A percentile compares a stretch with the other conserved stretches of the same genome.
These are phyloP conservation scores for Thecophora atra DNA, from an alignment of 2,888 invertebrate species.

Conservation along the genomic window DNA sequence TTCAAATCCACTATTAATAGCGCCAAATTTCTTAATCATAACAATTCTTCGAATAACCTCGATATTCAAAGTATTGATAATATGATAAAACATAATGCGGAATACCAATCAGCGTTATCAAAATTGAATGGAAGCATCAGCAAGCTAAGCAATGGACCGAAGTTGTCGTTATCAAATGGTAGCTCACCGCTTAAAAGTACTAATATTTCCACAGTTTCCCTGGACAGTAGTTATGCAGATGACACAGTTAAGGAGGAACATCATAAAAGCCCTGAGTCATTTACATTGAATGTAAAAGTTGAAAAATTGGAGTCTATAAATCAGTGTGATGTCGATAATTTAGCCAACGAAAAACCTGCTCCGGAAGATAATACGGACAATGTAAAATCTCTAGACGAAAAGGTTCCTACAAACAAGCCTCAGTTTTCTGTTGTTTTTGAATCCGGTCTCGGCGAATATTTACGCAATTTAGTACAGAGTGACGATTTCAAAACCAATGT, in stretches of 20 bases:
- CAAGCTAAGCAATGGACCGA: slow-evolving; percentile 47
- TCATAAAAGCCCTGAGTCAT: background rate
- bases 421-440: slow-evolving; percentile 58
- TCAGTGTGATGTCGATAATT: too few relatives aligned
- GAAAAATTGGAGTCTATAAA: too few relatives aligned
- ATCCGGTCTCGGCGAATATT: slow-evolving; percentile 53
- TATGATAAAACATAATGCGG: slow-evolving; percentile 49
- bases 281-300: too few relatives aligned
- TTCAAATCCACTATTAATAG: background rate
- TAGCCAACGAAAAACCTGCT: background rate
- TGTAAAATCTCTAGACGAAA: background rate
- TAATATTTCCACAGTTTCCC: slow-evolving; percentile 3
- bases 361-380: background rate
- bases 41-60: slow-evolving; percentile 45
- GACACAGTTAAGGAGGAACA: slow-evolving; percentile 31
- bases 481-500: slow-evolving; percentile 53
- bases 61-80: slow-evolving; percentile 56
- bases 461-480: slow-evolving; percentile 55
- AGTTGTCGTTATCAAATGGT: slow-evolving; percentile 43
- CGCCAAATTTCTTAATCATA: background rate
- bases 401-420: slow-evolving; percentile 37
- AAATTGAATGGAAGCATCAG: slow-evolving; percentile 56
- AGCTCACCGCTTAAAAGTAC: slow-evolving; percentile 7
- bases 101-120: slow-evolving; percentile 55
- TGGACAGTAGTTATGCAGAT: slow-evolving; percentile 38